Conservation (phyloP, 2,888 invertebrate species). For the Antheraea assamensis region DNA sequence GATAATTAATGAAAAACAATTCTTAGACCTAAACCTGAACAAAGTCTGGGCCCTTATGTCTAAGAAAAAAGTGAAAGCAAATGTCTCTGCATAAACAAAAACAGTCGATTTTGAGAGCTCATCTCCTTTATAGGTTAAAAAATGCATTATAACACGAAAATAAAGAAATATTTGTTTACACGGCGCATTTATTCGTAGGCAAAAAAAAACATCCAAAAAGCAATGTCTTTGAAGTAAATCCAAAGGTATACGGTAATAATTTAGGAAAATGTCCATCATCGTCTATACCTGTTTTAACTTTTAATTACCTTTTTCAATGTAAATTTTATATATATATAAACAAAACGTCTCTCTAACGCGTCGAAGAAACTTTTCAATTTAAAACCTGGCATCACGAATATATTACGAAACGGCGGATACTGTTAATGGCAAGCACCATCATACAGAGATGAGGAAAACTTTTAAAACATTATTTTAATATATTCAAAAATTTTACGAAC, state of each 20-base stretch:
- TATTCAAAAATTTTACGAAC: slow-evolving; percentile 31
- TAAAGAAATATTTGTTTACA: not conserved
- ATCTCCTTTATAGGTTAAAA: not conserved
- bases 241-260: not conserved
- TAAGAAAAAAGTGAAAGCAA: too few species aligned
- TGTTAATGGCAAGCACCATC: slow-evolving; percentile 2
- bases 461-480: slow-evolving; percentile 38
- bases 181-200: not conserved
- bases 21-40: too few species aligned
- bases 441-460: slow-evolving; percentile 35
- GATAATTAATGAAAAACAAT: too few species aligned
- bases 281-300: not conserved
- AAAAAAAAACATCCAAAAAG: not conserved
- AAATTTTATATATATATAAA: not conserved
- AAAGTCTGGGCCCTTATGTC: too few species aligned
- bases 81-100: too few species aligned
- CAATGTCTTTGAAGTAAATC: not conserved
- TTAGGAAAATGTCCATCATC: not conserved
- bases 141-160: not conserved
- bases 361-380: slow-evolving; percentile 8
- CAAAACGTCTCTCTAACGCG: not conserved
- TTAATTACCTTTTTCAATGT: slow-evolving; percentile 6
- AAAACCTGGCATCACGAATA: slow-evolving; percentile 11
- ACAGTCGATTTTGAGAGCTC: too few species aligned
- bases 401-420: slow-evolving; percentile 1